These are phyloP conservation scores for Podarcis cretensis DNA, from an alignment of 2,113 vertebrate species.

Conservation along the genomic window DNA sequence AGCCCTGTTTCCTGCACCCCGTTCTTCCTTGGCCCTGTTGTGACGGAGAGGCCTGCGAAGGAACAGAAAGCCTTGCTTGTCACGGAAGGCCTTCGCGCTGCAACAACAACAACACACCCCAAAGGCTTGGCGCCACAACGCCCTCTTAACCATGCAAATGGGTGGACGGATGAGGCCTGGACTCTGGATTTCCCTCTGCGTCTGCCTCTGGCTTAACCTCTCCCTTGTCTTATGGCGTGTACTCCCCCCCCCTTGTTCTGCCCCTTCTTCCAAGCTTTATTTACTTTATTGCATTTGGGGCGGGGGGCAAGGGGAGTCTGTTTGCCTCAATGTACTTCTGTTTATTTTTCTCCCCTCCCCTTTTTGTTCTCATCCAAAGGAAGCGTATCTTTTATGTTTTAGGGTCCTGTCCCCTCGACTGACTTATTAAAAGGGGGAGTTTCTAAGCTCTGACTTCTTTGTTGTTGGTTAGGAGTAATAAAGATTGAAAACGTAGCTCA, in stretches of 20 bases:
- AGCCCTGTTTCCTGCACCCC: not conserved
- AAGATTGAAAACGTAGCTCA: conserved; percentile 1
- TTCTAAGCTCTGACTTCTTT: conserved; percentile 22
- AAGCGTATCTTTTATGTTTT: conserved; percentile 4
- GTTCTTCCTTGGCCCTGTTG: accelerated
- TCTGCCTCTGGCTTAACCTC: not conserved
- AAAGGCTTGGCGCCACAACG: not conserved
- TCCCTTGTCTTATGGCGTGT: not conserved
- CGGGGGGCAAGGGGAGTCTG: not conserved
- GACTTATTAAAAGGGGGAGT: not conserved
- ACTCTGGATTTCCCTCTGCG: not conserved
- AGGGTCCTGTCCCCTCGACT: not conserved
- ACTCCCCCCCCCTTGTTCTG: not conserved
- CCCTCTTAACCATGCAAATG: not conserved
- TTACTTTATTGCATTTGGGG: not conserved
- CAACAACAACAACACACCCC: not conserved
- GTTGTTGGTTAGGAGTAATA: conserved; percentile 37
- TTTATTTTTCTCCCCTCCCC: not conserved
- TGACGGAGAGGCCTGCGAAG: not conserved
- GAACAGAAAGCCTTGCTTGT: not conserved
- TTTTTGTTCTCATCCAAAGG: not conserved
- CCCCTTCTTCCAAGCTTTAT: not conserved
- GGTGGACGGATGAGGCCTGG: not conserved
- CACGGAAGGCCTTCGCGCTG: not conserved
- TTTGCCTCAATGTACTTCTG: not conserved